Base-by-base conservation (phyloP, 2,888 invertebrate genomes). In the Drosophila monieri region DNA sequence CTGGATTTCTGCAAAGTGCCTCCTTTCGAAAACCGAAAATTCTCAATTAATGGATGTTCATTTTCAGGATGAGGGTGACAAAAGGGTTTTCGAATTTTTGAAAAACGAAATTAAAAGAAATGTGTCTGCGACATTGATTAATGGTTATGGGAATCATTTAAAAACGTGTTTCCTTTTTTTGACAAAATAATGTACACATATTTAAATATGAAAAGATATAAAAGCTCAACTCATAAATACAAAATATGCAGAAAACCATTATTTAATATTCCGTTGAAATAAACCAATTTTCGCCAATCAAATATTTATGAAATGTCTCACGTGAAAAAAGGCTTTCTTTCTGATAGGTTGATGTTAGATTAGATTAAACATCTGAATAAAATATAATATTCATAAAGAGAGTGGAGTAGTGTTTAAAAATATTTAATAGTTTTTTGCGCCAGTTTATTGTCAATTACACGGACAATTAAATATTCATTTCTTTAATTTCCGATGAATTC, bases 1-100 rank as follows among this genome's bases (percentile, higher is more conserved):
- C 55, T 23, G 25, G 27, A 44, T 44, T 37, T 44, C 41, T 30
- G 6, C 9, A 44, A 18, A 32, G 43, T 14, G 43, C 14, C 37
- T 23, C n/a, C 41, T 32, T 12, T 32, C 12, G n/a, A 21, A 27
- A 41, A 35, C 30, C 43, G 9, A 41, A 68, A 59, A 65, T 49
- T 58, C 43, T 60, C 60, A 75, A 75, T 65, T 77, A 77, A 70
- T 61, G 58, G 48, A 49, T 32, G 32, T 37, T 25, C 25, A 18
- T 21, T 54, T 44, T 25, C 14, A 25, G 10, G 18, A 6, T 32
- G 25, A 58, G 27, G n/a, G n/a, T 23, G 30, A 9, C 18, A 21
- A 30, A 47, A 15, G 35, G 12, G 6, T 8, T 18, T 6, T 8
- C 6, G 23, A 46, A 21, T 51, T 25, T 5, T 12, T 6, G 6